Percentiles rank a stretch among this genome's conserved stretches.
Conservation (phyloP, 2,113 vertebrate genomes). For the Rhipidura dahli region DNA sequence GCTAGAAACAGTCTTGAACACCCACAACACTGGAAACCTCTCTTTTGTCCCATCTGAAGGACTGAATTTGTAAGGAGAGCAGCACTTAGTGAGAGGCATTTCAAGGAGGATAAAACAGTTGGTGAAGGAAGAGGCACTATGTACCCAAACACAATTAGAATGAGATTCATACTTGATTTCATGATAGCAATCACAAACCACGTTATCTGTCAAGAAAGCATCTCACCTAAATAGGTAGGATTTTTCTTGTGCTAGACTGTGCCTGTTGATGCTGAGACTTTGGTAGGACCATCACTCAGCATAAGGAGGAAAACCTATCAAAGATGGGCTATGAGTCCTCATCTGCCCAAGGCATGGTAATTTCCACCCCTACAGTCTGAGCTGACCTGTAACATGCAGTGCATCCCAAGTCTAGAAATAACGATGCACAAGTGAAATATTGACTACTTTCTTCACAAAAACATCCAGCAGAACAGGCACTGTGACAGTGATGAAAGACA, state of each 20-base stretch:
- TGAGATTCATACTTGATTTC: not conserved
- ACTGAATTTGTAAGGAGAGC: not conserved
- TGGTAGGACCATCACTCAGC: not conserved
- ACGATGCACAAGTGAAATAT: not conserved
- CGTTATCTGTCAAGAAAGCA: not conserved
- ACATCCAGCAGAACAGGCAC: not conserved
- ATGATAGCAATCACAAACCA: not conserved
- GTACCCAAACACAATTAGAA: not conserved
- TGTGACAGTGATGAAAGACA: not conserved
- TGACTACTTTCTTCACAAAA: not conserved
- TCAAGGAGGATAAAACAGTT: not conserved
- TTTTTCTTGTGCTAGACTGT: not conserved
- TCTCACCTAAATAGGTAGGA: not conserved
- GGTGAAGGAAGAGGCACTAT: not conserved
- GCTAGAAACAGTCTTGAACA: not conserved
- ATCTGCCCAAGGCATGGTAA: not conserved
- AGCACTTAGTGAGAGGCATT: not conserved
- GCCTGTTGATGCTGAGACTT: not conserved
- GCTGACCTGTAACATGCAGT: rapidly evolving
- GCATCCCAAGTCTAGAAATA: not conserved
- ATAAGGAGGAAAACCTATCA: not conserved
- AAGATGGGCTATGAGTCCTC: not conserved
- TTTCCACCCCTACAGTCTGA: not conserved
- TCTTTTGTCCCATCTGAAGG: not conserved
- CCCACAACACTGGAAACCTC: not conserved